Percentiles rank a stretch among this genome's conserved stretches.
phyloP scores from a whole-genome alignment of 2,797 vertebrate species.

The Nannoperca obscura region DNA sequence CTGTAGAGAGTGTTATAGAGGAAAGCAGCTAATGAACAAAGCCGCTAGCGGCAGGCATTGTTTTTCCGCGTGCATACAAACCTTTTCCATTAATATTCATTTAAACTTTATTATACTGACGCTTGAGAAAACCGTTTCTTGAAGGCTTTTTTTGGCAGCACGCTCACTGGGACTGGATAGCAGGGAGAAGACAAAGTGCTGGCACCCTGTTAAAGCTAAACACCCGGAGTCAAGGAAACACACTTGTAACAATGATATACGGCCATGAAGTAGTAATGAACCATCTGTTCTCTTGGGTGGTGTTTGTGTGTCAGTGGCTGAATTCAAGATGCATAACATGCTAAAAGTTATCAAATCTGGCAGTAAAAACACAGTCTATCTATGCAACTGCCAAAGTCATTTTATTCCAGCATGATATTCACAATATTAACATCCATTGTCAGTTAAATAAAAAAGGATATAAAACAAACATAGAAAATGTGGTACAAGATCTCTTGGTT shows the following conservation, averaged over 20 bases:
- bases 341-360: slow-evolving; percentile 34
- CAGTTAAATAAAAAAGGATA: slow-evolving; percentile 77
- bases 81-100: slow-evolving; percentile 44
- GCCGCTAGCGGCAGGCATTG: slow-evolving; percentile 8
- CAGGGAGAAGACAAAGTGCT: slow-evolving; percentile 35
- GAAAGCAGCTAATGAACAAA: slow-evolving; percentile 46
- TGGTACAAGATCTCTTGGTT: slow-evolving; percentile 39
- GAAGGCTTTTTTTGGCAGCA: slow-evolving; percentile 40
- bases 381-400: slow-evolving; percentile 54
- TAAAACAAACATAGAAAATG: slow-evolving; percentile 76
- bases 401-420: slow-evolving; percentile 76
- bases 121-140: slow-evolving; percentile 32
- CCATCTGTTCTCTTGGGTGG: slow-evolving; percentile 62
- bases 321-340: slow-evolving; percentile 38
- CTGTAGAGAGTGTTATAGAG: slow-evolving; percentile 22
- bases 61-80: slow-evolving; percentile 36
- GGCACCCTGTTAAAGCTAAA: slow-evolving; percentile 35
- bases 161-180: slow-evolving; percentile 29
- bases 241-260: slow-evolving; percentile 38
- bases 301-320: slow-evolving; percentile 32
- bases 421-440: slow-evolving; percentile 70
- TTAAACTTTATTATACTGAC: slow-evolving; percentile 53
- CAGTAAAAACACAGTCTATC: slow-evolving; percentile 39
- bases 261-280: slow-evolving; percentile 54
- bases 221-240: slow-evolving; percentile 42